A percentile compares a stretch with the other conserved stretches of the same genome.
These are phyloP conservation scores for Podarcis lilfordi DNA, from an alignment of 2,797 vertebrate genomes.

Conservation along the genomic window DNA sequence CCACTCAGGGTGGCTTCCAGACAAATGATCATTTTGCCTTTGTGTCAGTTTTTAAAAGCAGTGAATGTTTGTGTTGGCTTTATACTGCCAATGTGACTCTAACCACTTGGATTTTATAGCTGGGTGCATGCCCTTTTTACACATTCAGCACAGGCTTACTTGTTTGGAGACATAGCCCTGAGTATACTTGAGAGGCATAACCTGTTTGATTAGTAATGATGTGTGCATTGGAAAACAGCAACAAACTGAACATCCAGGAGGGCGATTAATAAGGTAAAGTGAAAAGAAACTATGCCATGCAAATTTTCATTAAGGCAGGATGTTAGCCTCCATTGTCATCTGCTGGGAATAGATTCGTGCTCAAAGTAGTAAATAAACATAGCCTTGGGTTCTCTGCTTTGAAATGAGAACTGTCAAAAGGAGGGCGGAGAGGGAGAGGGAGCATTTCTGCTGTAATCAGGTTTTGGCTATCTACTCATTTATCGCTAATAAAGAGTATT, in stretches of 20 bases:
- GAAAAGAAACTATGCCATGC: conserved; percentile 52
- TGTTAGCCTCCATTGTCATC: conserved; percentile 63
- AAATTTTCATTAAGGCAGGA: conserved; percentile 52
- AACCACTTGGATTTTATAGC: conserved; percentile 2
- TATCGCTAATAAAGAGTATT: conserved; percentile 50
- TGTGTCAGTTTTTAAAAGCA: not conserved
- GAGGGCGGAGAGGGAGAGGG: not conserved
- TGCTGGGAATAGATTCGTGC: conserved; percentile 68
- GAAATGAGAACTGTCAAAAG: conserved; percentile 36
- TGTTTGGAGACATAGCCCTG: conserved; percentile 23
- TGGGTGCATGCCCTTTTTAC: conserved; percentile 24
- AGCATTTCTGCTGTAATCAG: conserved; percentile 24
- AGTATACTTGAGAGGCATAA: conserved; percentile 38
- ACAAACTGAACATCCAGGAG: conserved; percentile 52
- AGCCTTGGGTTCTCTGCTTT: conserved; percentile 47
- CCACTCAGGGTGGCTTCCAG: too few species aligned
- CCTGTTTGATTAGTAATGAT: conserved; percentile 46
- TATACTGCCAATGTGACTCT: not conserved
- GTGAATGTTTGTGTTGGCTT: not conserved
- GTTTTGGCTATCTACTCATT: conserved; percentile 45
- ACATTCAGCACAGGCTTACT: conserved; percentile 6
- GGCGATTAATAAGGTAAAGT: conserved; percentile 51
- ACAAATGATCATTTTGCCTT: not conserved
- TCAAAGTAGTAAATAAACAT: conserved; percentile 65
- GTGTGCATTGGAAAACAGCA: conserved; percentile 46